These are phyloP conservation scores for Microchirus variegatus DNA, from an alignment of 2,797 vertebrate species.

Conservation along the genomic window DNA sequence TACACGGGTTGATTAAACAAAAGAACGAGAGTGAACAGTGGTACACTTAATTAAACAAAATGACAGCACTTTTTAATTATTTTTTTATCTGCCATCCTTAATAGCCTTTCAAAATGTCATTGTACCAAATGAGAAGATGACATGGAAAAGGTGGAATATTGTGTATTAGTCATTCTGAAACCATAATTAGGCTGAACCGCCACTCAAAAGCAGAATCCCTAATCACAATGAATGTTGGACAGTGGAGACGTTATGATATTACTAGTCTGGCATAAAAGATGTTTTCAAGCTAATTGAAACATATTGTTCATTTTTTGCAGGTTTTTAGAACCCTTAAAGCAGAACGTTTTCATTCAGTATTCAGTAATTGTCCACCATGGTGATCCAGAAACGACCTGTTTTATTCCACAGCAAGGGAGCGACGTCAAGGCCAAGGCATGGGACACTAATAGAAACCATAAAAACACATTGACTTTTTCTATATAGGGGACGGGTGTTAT, in stretches of 20 bases:
- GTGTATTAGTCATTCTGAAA: slow-evolving; percentile 5
- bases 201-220: slow-evolving; percentile 5
- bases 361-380: not conserved
- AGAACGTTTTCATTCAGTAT: not conserved
- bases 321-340: not conserved
- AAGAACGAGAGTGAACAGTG: not conserved
- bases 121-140: not conserved
- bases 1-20: slow-evolving; percentile 4
- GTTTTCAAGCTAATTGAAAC: slow-evolving; percentile 27
- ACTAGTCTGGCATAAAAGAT: not conserved
- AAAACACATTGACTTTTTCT: not conserved
- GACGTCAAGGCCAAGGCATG: not conserved
- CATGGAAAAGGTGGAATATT: slow-evolving; percentile 5
- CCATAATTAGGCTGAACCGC: slow-evolving; percentile 12
- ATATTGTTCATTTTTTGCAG: slow-evolving; percentile 2
- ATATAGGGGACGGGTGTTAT: not conserved
- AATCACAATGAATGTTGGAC: slow-evolving; percentile 13
- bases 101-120: slow-evolving; percentile 34
- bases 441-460: not conserved
- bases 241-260: slow-evolving; percentile 11
- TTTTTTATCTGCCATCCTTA: slow-evolving; percentile 23
- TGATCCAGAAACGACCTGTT: not conserved
- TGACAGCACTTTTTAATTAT: not conserved
- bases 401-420: not conserved
- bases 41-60: slow-evolving; percentile 4